phyloP scores from a whole-genome alignment of 2,797 vertebrate genomes.

The Takifugu rubripes region DNA sequence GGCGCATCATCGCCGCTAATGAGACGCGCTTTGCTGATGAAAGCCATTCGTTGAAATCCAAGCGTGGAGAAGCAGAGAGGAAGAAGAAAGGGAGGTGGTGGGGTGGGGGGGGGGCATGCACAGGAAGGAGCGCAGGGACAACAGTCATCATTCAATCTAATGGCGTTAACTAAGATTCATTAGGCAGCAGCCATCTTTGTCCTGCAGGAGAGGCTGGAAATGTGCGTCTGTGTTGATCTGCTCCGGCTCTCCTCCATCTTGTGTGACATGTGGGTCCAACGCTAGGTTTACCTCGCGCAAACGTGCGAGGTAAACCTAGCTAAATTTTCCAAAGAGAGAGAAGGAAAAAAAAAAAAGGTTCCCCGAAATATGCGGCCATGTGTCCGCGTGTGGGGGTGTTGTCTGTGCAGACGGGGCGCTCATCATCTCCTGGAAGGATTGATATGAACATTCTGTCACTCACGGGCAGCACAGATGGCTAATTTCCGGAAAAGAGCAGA shows the following conservation, averaged over 20 bases:
- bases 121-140: conserved; percentile 69
- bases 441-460: conserved; percentile 81
- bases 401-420: conserved; percentile 70
- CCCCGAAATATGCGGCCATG: conserved; percentile 56
- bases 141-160: conserved; percentile 76
- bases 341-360: conserved; percentile 33
- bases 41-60: conserved; percentile 74
- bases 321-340: too few relatives aligned
- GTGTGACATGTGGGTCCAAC: conserved; percentile 50
- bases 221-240: conserved; percentile 52
- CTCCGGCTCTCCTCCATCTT: conserved; percentile 39
- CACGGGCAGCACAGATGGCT: conserved; percentile 79
- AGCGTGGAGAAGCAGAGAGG: conserved; percentile 57
- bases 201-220: conserved; percentile 66
- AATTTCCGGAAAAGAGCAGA: conserved; percentile 79
- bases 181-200: conserved; percentile 73
- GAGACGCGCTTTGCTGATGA: conserved; percentile 79
- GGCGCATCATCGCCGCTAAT: conserved; percentile 74
- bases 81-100: conserved; percentile 45
- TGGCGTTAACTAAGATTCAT: conserved; percentile 79
- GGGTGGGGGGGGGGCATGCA: conserved; percentile 28
- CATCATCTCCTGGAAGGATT: conserved; percentile 80
- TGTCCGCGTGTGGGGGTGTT: conserved; percentile 54
- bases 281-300: conserved; percentile 1
- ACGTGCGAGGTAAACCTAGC: not conserved